These are phyloP conservation scores for Chrysopa pallens DNA, from an alignment of 1,140 invertebrate genomes.

Conservation along the genomic window DNA sequence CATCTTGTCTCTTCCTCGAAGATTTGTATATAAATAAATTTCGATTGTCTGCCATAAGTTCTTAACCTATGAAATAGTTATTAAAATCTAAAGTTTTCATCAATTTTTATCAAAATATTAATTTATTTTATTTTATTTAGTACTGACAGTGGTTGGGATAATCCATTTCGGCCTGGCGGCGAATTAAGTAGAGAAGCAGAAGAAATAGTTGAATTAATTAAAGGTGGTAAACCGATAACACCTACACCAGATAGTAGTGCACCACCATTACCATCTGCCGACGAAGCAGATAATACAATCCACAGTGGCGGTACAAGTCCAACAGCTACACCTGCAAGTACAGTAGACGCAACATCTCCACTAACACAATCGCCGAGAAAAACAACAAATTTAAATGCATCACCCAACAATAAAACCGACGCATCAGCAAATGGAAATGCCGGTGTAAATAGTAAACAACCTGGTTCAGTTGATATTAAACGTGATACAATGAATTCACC, in stretches of 20 bases:
- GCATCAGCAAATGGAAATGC: slow-evolving; percentile 26
- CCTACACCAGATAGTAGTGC: slow-evolving; percentile 29
- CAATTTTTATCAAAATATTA: too few species aligned
- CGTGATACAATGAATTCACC: slow-evolving; percentile 47
- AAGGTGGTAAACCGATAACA: slow-evolving; percentile 71
- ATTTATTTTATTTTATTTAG: slow-evolving; percentile 30
- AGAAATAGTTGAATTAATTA: slow-evolving; percentile 87
- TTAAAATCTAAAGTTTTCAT: too few species aligned
- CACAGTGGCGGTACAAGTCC: neutral
- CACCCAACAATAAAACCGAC: slow-evolving; percentile 3
- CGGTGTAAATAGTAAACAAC: slow-evolving; percentile 18
- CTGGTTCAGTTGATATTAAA: slow-evolving; percentile 51
- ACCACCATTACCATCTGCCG: slow-evolving; percentile 10
- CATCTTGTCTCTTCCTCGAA: too few species aligned
- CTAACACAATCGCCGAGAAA: slow-evolving; percentile 12
- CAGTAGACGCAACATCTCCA: slow-evolving; percentile 3
- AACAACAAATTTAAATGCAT: slow-evolving; percentile 7
- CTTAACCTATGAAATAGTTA: too few species aligned
- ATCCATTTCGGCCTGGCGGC: slow-evolving; percentile 90
- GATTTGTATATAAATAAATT: too few species aligned
- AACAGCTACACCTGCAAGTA: neutral
- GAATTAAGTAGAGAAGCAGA: slow-evolving; percentile 88
- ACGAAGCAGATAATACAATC: slow-evolving; percentile 9
- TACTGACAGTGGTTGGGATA: slow-evolving; percentile 89
- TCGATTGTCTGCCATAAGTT: too few species aligned